phyloP scores from a whole-genome alignment of 2,797 vertebrate genomes.

The Pipistrellus kuhlii region DNA sequence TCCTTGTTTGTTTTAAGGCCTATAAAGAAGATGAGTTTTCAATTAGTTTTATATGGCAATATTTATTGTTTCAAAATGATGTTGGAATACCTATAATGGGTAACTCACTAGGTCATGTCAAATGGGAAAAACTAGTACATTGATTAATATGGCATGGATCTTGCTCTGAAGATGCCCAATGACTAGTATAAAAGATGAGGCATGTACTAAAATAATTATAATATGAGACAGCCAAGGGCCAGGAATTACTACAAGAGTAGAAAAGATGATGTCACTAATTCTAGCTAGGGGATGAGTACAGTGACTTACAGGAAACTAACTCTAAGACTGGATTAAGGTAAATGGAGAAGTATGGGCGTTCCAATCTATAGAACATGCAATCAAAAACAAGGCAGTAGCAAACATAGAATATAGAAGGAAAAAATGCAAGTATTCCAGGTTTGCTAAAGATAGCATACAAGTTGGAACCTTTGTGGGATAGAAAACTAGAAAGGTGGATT shows the following conservation, averaged over 20 bases:
- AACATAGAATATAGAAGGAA: not conserved
- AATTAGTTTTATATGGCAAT: slow-evolving; percentile 5
- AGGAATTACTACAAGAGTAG: not conserved
- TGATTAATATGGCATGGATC: not conserved
- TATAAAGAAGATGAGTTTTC: not conserved
- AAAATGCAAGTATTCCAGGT: not conserved
- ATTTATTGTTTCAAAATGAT: slow-evolving; percentile 44
- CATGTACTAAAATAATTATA: not conserved
- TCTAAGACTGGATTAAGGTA: not conserved
- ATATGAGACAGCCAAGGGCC: not conserved
- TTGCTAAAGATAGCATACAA: not conserved
- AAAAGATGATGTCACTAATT: not conserved
- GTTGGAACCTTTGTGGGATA: not conserved
- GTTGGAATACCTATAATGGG: not conserved
- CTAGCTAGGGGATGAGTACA: not conserved
- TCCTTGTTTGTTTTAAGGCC: not conserved
- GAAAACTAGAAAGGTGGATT: not conserved
- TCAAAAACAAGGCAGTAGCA: not conserved
- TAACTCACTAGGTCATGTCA: not conserved
- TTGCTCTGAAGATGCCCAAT: not conserved
- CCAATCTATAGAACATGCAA: not conserved
- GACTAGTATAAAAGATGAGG: not conserved
- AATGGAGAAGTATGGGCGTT: not conserved
- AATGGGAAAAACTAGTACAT: not conserved
- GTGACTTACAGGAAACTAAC: not conserved